A percentile compares a stretch with the other conserved stretches of the same genome.
Conservation (phyloP, 30 jellyfish, hydroid and myxozoan genomes). For the Sanderia malayensis region DNA sequence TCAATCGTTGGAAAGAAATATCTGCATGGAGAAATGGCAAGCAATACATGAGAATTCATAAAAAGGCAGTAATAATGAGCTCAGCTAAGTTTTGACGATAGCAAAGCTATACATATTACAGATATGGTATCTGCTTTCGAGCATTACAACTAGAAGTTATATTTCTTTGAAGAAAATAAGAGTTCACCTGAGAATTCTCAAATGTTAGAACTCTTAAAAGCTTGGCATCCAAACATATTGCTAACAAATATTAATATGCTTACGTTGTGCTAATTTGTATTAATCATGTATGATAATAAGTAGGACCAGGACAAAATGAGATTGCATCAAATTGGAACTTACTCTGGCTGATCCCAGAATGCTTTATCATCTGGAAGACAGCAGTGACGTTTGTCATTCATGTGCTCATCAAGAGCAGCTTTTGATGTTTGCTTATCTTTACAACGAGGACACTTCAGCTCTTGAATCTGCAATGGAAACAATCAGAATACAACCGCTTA, state of each 20-base stretch:
- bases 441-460: slow-evolving; percentile 78
- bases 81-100: not conserved
- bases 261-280: too few species aligned
- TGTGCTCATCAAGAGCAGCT: slow-evolving; percentile 44
- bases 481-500: too few species aligned
- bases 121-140: not conserved
- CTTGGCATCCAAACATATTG: not conserved
- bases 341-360: slow-evolving; percentile 98
- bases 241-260: too few species aligned
- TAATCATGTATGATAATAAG: too few species aligned
- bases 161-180: not conserved
- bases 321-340: too few species aligned
- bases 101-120: not conserved
- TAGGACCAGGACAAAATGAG: too few species aligned
- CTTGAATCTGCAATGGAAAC: slow-evolving; percentile 53
- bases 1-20: slow-evolving; percentile 69
- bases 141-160: not conserved
- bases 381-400: slow-evolving; percentile 60
- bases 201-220: too few species aligned
- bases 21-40: slow-evolving; percentile 13
- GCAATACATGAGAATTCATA: not conserved
- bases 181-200: too few species aligned
- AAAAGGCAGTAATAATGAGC: not conserved
- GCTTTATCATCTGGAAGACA: slow-evolving; percentile 74
- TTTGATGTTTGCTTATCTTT: slow-evolving; percentile 3